Conservation (phyloP, 2,113 vertebrate genomes). For the Neopipo cinnamomea region DNA sequence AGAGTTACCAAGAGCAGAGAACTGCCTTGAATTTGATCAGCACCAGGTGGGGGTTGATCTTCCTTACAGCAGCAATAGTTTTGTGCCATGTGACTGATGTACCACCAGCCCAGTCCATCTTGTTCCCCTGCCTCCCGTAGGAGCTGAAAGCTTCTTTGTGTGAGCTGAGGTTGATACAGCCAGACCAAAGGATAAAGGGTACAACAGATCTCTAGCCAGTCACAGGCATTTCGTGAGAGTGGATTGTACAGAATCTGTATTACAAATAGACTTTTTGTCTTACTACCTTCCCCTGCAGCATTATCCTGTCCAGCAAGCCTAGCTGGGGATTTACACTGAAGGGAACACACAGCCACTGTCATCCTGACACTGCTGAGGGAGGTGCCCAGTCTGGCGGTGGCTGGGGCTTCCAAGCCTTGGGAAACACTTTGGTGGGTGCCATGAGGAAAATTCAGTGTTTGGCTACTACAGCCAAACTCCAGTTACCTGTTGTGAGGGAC, state of each 20-base stretch:
- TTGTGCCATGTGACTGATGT: neutral
- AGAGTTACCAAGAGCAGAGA: neutral
- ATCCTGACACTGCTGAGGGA: neutral
- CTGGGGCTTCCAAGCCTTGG: neutral
- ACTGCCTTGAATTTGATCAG: neutral
- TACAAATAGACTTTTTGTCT: neutral
- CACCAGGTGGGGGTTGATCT: neutral
- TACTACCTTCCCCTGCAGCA: accelerated
- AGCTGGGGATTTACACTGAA: neutral
- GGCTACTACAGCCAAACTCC: neutral
- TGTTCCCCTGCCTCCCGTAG: neutral
- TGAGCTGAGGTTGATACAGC: neutral
- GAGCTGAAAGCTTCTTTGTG: neutral
- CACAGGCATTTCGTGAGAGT: accelerated
- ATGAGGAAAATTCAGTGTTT: neutral
- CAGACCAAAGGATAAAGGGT: neutral
- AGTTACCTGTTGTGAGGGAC: neutral
- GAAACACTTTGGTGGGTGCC: neutral
- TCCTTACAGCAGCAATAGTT: neutral
- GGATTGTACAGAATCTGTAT: neutral
- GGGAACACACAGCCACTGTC: neutral
- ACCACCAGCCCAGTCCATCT: neutral
- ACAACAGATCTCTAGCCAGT: neutral
- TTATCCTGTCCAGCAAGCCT: neutral
- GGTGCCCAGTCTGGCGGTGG: accelerated